Evolutionary conservation across 1,140 invertebrate species (phyloP).

Genomic region (Ostrea denselamellosa): DNA sequence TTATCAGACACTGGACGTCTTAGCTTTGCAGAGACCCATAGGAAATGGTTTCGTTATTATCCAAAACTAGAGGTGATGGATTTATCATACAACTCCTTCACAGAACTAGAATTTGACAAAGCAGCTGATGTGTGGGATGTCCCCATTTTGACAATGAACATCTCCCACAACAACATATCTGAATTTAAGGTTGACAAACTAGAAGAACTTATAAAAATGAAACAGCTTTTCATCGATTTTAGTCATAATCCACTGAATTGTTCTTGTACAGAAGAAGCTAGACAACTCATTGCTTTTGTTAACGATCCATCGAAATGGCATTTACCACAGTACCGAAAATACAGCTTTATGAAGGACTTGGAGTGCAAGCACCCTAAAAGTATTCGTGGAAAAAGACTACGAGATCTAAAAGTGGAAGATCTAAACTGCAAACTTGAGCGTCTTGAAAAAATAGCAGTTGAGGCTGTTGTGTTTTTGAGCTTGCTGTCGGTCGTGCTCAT

Average conservation of each 20-base stretch:
- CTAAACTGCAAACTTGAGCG: conserved; percentile 49
- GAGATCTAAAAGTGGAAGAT: conserved; percentile 42
- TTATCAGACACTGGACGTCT: conserved; percentile 53
- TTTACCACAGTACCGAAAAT: conserved; percentile 48
- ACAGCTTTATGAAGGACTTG: conserved; percentile 60
- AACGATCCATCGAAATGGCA: conserved; percentile 44
- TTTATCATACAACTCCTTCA: conserved; percentile 61
- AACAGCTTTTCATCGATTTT: conserved; percentile 59
- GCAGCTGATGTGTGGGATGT: conserved; percentile 26
- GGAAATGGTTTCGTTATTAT: conserved; percentile 60
- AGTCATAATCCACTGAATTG: conserved; percentile 63
- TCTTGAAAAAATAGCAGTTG: conserved; percentile 39
- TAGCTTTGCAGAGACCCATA: conserved; percentile 50
- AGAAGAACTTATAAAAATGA: conserved; percentile 48
- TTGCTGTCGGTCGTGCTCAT: conserved; percentile 55
- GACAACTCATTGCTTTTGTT: conserved; percentile 54
- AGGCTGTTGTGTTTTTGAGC: conserved; percentile 58
- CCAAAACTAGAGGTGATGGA: conserved; percentile 63
- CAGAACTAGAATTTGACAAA: conserved; percentile 55
- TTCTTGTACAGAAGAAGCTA: conserved; percentile 56
- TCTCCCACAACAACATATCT: conserved; percentile 63
- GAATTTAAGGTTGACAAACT: conserved; percentile 53
- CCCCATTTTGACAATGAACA: conserved; percentile 52
- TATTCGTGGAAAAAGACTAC: conserved; percentile 51
- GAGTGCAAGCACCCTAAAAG: conserved; percentile 53